Percentiles rank a stretch among this genome's conserved stretches.
These are phyloP conservation scores for Drosophila pectinifera DNA, from an alignment of 1,140 invertebrate species.

Conservation along the genomic window DNA sequence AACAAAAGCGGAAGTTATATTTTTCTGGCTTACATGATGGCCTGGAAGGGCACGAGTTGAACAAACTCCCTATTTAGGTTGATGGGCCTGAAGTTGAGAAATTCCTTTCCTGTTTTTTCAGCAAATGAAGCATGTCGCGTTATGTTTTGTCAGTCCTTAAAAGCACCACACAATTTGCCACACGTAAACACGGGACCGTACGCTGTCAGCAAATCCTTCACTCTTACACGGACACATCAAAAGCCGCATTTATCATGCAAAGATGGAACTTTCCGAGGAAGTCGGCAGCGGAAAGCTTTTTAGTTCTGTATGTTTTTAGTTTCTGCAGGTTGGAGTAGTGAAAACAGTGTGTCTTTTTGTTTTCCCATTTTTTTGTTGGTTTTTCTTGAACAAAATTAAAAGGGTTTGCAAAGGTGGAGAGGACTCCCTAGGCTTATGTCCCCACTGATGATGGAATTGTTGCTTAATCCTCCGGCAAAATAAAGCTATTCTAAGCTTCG, in stretches of 20 bases:
- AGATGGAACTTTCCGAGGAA: slow-evolving; percentile 58
- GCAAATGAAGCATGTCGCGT: slow-evolving; percentile 58
- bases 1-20: no score
- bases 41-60: slow-evolving; percentile 16
- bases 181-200: slow-evolving; percentile 15
- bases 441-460: background rate
- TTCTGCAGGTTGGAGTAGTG: slow-evolving; percentile 25
- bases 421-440: background rate
- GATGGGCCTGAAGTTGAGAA: slow-evolving; percentile 30
- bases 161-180: slow-evolving; percentile 36
- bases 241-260: slow-evolving; percentile 67
- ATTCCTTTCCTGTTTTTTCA: slow-evolving; percentile 41
- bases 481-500: background rate
- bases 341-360: slow-evolving; percentile 40
- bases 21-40: no score
- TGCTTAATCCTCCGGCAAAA: slow-evolving; percentile 5
- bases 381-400: slow-evolving; percentile 32
- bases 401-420: background rate
- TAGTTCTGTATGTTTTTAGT: slow-evolving; percentile 49
- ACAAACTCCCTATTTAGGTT: slow-evolving; percentile 41
- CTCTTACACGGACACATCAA: slow-evolving; percentile 52
- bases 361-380: slow-evolving; percentile 8
- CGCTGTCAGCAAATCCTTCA: slow-evolving; percentile 27
- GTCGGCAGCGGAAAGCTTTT: slow-evolving; percentile 58
- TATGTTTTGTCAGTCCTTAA: slow-evolving; percentile 57